Base-by-base conservation (phyloP, 2,888 invertebrate species). In the Leucozona laternaria region DNA sequence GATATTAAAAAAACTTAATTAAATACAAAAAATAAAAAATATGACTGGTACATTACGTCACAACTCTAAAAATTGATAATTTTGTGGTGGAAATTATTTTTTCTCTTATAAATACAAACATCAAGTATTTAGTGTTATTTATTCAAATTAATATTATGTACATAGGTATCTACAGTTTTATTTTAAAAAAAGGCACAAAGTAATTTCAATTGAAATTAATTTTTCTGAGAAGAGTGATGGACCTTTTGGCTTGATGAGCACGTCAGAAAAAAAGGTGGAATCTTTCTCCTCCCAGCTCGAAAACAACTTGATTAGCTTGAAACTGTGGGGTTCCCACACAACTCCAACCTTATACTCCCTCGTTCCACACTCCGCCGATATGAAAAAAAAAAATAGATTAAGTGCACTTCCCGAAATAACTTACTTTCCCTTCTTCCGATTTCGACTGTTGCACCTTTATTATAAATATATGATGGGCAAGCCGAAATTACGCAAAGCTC, bases 361-460 rank as follows among this genome's bases (percentile, higher is more conserved):
- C 22, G 11, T 60, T 2, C 37, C 25, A 62, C 5, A 17, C 3
- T 28, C 28, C 4, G n/a, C 28, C 4, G n/a, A 0, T 8, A 11
- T 62, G 5, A 20, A 60, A 37, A 2, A n/a, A n/a, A n/a, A 8
- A 37, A 43, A 62, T 43, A 17, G 62, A 62, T 37, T 58, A 58
- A 37, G 15, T 34, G 28, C 28, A 34, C 34, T 50, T 57, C 28
- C 22, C 20, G 11, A 43, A 60, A 68, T 79, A 43, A 68, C 58
- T 73, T 60, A 66, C 64, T 75, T 75, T 72, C 71, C 40, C 28
- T 53, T 53, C 55, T 45, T 50, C 55, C 10, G 22, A 58, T 31
- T 73, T 66, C 15, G 58, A 43, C 34, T 79, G 55, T 40, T 79
- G 62, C 73, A 68, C 40, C 15, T 34, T 10, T 28, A 15, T 25